Base-by-base conservation (phyloP, 1,140 invertebrate genomes). In the Drosophila ficusphila region DNA sequence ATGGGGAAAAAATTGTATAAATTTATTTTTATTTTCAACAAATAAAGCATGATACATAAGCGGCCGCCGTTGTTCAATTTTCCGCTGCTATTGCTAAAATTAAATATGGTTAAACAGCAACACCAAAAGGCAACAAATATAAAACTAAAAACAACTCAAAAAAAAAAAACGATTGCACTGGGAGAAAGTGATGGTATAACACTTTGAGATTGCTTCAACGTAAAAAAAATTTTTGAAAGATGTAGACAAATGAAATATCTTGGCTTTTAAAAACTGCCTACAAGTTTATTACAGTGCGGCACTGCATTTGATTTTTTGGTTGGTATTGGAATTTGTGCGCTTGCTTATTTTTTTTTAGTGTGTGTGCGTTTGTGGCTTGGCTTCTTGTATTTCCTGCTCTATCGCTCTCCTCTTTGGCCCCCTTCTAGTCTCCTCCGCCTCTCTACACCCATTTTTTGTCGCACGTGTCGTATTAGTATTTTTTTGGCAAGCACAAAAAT, bases 1-100 rank as follows among this genome's bases (percentile, higher is more conserved):
- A 79, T 54, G 49, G 49, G 16, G 70, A 72, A 82, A 82, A 72
- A 71, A 57, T 76, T 72, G 65, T 72, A 72, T 52, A 76, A 68
- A 67, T 67, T 52, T 67, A 67, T 67, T 67, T 81, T 61, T 81
- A 82, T 81, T 77, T 82, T 81, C 76, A 81, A 82, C 78, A 77
- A 81, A 81, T 60, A 58, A 39, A 44, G 54, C 47, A 53, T 57
- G 70, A 23, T 48, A 53, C 39, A 48, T 51, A 48, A 36, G 53
- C 61, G 36, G 49, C 36, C 53, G 60, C 71, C 62, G 62, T 67
- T 75, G 77, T 85, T 85, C 57, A 85, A 75, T 64, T 83, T 83
- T 82, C 54, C 70, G 69, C 78, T 74, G 78, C 73, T 56, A 25
- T 79, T 82, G 57, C 78, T 81, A 81, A 81, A 81, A 81, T 83